Evolutionary conservation across 2,888 invertebrate genomes (phyloP).

Genomic region (Synergus japonicus): DNA sequence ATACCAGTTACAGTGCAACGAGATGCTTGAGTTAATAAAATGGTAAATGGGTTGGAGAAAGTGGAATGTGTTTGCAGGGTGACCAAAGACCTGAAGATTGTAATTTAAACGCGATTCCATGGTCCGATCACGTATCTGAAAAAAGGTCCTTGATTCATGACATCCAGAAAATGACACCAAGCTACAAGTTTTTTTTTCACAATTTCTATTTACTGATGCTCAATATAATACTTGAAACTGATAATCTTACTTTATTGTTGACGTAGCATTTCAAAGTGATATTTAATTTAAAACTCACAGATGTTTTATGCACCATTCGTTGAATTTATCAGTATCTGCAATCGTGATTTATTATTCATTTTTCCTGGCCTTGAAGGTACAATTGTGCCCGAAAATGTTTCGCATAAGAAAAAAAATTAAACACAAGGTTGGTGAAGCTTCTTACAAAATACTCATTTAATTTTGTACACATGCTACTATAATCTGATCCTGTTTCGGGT

Average conservation of each 20-base stretch:
- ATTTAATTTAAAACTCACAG: not conserved
- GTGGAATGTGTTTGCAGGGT: slow-evolving; percentile 48
- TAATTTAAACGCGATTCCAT: slow-evolving; percentile 41
- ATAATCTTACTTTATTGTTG: not conserved
- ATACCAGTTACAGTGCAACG: slow-evolving; percentile 48
- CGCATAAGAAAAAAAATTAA: not conserved
- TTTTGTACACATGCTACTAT: not conserved
- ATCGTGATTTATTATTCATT: slow-evolving; percentile 9
- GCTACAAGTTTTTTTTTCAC: not conserved
- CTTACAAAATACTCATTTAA: slow-evolving; percentile 9
- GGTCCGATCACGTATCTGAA: slow-evolving; percentile 14
- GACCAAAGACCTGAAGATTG: slow-evolving; percentile 40
- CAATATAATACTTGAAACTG: not conserved
- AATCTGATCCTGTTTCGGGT: slow-evolving; percentile 33
- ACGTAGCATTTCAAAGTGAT: not conserved
- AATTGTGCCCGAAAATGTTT: not conserved
- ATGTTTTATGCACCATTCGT: not conserved
- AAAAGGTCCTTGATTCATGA: slow-evolving; percentile 32
- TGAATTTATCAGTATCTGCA: not conserved
- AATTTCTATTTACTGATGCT: not conserved
- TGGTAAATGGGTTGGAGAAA: slow-evolving; percentile 56
- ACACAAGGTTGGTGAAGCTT: slow-evolving; percentile 10
- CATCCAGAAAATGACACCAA: slow-evolving; percentile 18
- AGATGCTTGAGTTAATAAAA: slow-evolving; percentile 52
- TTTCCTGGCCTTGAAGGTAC: slow-evolving; percentile 10